A percentile compares a stretch with the other conserved stretches of the same genome.
phyloP scores from a whole-genome alignment of 2,888 invertebrate genomes.

The Epicampocera succincta region DNA sequence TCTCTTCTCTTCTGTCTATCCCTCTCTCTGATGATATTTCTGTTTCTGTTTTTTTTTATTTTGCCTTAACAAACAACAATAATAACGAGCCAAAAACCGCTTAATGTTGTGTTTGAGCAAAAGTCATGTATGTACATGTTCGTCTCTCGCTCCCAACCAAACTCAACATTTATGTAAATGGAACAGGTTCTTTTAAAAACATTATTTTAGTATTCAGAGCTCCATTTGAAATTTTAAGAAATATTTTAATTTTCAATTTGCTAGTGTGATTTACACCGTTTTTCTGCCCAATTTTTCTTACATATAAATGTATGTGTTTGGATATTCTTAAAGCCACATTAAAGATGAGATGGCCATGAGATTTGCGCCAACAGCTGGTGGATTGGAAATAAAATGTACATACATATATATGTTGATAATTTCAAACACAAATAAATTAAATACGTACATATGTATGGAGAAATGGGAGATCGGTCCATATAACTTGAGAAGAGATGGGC shows the following conservation, averaged over 20 bases:
- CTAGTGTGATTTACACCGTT: neutral
- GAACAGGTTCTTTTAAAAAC: slow-evolving; percentile 24
- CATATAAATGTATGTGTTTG: too few relatives aligned
- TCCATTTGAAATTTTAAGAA: slow-evolving; percentile 28
- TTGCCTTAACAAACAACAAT: slow-evolving; percentile 19
- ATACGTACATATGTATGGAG: too few relatives aligned
- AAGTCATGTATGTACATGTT: slow-evolving; percentile 20
- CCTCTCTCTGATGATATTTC: slow-evolving; percentile 12
- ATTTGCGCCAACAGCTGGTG: too few relatives aligned
- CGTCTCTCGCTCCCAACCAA: slow-evolving; percentile 16
- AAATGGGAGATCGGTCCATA: too few relatives aligned
- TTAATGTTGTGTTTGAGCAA: slow-evolving; percentile 10
- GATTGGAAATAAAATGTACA: too few relatives aligned
- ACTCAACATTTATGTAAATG: slow-evolving; percentile 18
- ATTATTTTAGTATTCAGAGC: neutral
- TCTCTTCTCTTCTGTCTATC: too few relatives aligned
- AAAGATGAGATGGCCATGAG: too few relatives aligned
- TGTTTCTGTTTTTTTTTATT: slow-evolving; percentile 43
- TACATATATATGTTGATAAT: too few relatives aligned
- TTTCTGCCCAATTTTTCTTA: slow-evolving; percentile 1
- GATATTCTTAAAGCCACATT: neutral
- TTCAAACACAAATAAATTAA: too few relatives aligned
- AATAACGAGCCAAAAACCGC: neutral
- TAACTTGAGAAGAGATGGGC: too few relatives aligned
- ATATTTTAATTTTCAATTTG: slow-evolving; percentile 9